Evolutionary conservation across 2,888 invertebrate species (phyloP).

Genomic region (Pterobdella sp.): DNA sequence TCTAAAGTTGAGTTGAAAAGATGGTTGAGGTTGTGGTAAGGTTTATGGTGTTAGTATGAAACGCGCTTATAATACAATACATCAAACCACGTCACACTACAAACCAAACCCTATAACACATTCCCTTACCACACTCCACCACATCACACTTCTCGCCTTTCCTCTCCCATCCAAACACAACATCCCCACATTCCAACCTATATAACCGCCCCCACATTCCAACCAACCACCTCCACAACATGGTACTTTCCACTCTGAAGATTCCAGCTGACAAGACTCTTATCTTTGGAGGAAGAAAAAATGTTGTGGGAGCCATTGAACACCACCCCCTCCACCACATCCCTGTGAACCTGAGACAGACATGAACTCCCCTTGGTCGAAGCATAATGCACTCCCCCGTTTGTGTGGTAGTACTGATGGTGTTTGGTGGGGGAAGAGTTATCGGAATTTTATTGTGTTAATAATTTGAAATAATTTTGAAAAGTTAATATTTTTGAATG

Average conservation of each 20-base stretch:
- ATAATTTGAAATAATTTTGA: no score
- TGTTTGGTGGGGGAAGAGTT: background rate
- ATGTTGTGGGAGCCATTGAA: background rate
- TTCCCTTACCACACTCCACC: background rate
- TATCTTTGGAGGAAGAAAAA: constrained; percentile 2
- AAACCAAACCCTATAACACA: background rate
- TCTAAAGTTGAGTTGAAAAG: background rate
- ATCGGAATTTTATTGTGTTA: background rate
- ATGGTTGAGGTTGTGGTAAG: background rate
- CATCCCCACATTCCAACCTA: background rate
- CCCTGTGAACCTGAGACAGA: background rate
- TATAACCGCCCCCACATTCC: background rate
- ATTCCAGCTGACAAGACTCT: constrained; percentile 1
- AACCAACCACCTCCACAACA: background rate
- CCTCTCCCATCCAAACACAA: background rate
- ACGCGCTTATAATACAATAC: background rate
- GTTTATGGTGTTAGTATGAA: no score
- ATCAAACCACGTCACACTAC: background rate
- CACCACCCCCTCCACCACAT: background rate
- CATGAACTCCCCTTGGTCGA: background rate
- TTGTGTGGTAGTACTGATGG: constrained; percentile 4
- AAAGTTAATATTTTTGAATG: no score
- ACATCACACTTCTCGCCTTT: background rate
- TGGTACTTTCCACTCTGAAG: background rate
- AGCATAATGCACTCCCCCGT: background rate